Base-by-base conservation (phyloP, 2,797 vertebrate species). In the Triplophysa yarkandensis region DNA sequence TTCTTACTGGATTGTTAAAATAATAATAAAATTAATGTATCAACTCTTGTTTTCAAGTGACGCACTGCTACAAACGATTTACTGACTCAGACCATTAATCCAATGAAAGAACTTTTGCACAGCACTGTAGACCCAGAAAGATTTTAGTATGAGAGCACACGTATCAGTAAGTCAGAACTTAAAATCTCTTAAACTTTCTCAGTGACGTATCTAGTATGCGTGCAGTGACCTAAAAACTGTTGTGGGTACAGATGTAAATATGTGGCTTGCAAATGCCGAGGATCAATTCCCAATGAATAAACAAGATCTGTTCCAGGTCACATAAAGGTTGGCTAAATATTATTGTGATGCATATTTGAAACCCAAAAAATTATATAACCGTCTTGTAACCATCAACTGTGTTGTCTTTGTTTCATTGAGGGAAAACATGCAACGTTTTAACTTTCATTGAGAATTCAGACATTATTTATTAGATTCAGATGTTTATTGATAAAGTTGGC, bases 401-500 rank as follows among this genome's bases (percentile, higher is more conserved):
- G n/a, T n/a, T n/a, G n/a, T n/a, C n/a, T n/a, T n/a, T n/a, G n/a
- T n/a, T n/a, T n/a, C n/a, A n/a, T n/a, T n/a, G n/a, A n/a, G n/a
- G n/a, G n/a, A n/a, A n/a, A n/a, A n/a, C n/a, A n/a, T n/a, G n/a
- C n/a, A n/a, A n/a, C n/a, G 30, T 19, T 6, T 17, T 50, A 62
- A 41, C n/a, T 52, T 74, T 34, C 3, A 58, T 16, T 27, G 23
- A 57, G 62, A 74, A n/a, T n/a, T n/a, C n/a, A n/a, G n/a, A n/a
- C n/a, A n/a, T n/a, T n/a, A n/a, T 25, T 65, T 58, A 74, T 57
- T 54, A 57, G 50, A 65, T 23, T 57, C 36, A 28, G 36, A 55
- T 23, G 50, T 36, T 74, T 74, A 66, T 66, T 19, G 16, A 74
- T 66, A 74, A 57, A 74, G 27, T 50, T 32, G 41, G 36, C 54